These are phyloP conservation scores for Parazoanthus atlanticus DNA, from an alignment of 92 coral and sea anemone genomes.

Conservation along the genomic window DNA sequence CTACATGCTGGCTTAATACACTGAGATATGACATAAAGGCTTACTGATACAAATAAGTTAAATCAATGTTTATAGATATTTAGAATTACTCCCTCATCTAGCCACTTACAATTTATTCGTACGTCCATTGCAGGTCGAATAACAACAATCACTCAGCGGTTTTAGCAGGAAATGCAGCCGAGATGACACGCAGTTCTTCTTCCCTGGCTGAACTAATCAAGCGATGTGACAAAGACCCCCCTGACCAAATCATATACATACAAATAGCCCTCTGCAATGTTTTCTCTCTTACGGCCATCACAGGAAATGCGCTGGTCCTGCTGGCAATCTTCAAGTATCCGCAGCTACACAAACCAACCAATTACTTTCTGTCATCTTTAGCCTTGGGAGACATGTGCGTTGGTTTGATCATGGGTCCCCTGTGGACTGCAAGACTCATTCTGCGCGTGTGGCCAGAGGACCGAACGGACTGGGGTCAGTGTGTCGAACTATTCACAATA, in stretches of 20 bases:
- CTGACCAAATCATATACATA: conserved; percentile 8
- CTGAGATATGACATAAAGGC: too few species aligned
- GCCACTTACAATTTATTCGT: background rate
- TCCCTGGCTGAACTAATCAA: conserved; percentile 6
- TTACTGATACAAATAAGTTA: too few species aligned
- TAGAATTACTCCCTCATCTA: too few species aligned
- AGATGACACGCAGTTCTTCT: background rate
- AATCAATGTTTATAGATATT: too few species aligned
- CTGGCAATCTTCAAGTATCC: conserved; percentile 29
- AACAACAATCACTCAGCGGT: background rate
- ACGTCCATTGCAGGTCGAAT: background rate
- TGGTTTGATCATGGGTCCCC: conserved; percentile 41
- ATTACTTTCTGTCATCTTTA: conserved; percentile 32
- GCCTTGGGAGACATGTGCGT: conserved; percentile 33
- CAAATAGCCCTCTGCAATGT: conserved; percentile 12
- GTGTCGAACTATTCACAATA: conserved; percentile 38
- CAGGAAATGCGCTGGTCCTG: conserved; percentile 33
- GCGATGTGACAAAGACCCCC: conserved; percentile 30
- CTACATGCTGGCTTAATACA: too few species aligned
- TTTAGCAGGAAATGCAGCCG: background rate
- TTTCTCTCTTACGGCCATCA: conserved; percentile 13
- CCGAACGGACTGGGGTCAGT: conserved; percentile 27
- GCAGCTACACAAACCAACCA: conserved; percentile 40
- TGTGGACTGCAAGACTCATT: conserved; percentile 38
- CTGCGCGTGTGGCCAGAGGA: conserved; percentile 38